Base-by-base conservation (phyloP, 1,140 invertebrate species). In the Drosophila persimilis region DNA sequence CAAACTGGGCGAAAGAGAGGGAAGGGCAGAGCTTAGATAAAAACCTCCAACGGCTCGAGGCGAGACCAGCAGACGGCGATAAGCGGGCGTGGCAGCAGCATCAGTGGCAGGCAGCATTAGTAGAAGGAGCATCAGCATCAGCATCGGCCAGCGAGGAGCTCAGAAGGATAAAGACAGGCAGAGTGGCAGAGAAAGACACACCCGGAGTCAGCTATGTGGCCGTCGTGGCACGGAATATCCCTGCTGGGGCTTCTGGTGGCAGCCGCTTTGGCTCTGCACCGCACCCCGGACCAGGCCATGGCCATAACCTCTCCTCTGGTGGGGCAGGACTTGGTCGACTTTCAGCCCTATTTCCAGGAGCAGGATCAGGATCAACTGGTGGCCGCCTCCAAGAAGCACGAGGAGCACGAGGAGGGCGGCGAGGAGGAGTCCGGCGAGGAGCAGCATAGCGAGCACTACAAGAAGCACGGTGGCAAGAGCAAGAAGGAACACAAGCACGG, bases 401-500 rank as follows among this genome's bases (percentile, higher is more conserved):
- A 79, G 43, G 81, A 86, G 54, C 66, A 90, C 13, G 72, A 74
- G 44, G 74, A 73, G 70, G 74, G 88, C 53, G 70, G 76, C 66
- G 92, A 94, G 45, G 92, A 93, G 41, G 94, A 94, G 24, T 93
- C 92, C 0, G 93, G 93, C 0, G 92, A 93, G 41, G 92, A 94
- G 51, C 92, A 94, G 55, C 93, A 94, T 71, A 88, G 93, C 6
- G 93, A 94, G 54, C 93, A 94, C 56, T 93, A 94, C 64, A 90
- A 91, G 51, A 92, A 91, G 26, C 91, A 94, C 24, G 94, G 94
- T 0, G 92, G 94, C 7, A 94, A 95, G 73, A 93, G 80, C 39
- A 91, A 91, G 43, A 91, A 91, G 69, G 86, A 84, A 0, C 81
- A 91, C 62, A 89, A 91, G 53, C 66, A 79, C 44, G 75, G 53